Percentiles rank a stretch among this genome's conserved stretches.
Evolutionary conservation across 2,888 invertebrate genomes (phyloP).

Genomic region (Empis stercorea): DNA sequence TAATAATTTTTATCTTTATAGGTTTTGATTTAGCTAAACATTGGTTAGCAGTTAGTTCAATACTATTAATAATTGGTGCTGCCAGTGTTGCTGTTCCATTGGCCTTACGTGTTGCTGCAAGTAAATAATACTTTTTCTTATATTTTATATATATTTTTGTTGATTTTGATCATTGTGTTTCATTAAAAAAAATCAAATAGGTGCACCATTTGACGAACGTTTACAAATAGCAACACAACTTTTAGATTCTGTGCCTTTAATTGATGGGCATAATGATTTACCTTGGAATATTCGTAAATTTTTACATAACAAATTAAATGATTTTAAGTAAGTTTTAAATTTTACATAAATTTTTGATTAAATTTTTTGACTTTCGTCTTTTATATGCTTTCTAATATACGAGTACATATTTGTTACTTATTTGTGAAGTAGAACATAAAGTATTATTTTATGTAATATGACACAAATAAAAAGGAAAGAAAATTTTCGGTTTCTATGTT

Average conservation of each 20-base stretch:
- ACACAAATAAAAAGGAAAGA: conserved; percentile 6
- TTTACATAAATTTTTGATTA: not conserved
- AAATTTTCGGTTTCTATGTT: not conserved
- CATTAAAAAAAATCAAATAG: no score
- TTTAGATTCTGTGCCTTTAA: conserved; percentile 62
- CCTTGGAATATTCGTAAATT: conserved; percentile 87
- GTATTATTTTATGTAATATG: no score
- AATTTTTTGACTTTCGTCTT: not conserved
- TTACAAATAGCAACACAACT: conserved; percentile 59
- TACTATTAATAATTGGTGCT: conserved; percentile 63
- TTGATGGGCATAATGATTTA: conserved; percentile 81
- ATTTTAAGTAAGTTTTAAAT: conserved; percentile 48
- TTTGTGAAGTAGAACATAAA: no score
- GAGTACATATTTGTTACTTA: no score
- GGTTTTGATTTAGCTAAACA: conserved; percentile 50
- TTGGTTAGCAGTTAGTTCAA: conserved; percentile 64
- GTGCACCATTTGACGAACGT: conserved; percentile 63
- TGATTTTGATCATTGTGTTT: no score
- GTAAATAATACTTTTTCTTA: conserved; percentile 32
- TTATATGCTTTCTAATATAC: no score
- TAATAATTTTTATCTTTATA: conserved; percentile 17
- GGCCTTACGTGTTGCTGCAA: conserved; percentile 59
- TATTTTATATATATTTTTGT: no score
- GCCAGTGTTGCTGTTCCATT: conserved; percentile 70
- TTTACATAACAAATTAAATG: conserved; percentile 74